These are phyloP conservation scores for Ctenicera cuprea DNA, from an alignment of 2,888 invertebrate genomes.

Conservation along the genomic window DNA sequence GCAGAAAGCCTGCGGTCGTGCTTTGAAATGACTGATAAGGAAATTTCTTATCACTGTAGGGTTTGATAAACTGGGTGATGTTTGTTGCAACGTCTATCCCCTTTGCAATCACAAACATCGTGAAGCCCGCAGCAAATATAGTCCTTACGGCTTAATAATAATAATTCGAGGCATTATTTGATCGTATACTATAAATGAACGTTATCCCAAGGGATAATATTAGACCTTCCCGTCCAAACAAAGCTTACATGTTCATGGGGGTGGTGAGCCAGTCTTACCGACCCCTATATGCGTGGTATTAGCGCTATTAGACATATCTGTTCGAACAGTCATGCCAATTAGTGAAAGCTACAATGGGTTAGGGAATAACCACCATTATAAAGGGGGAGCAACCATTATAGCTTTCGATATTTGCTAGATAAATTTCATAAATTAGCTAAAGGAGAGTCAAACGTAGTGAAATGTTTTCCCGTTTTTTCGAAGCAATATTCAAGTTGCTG, in stretches of 20 bases:
- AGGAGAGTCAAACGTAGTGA: neutral
- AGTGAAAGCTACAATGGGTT: constrained; percentile 54
- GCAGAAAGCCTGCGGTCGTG: no score
- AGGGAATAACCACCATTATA: constrained; percentile 39
- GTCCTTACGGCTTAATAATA: constrained; percentile 48
- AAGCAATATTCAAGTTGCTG: neutral
- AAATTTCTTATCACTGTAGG: neutral
- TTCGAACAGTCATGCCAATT: constrained; percentile 69
- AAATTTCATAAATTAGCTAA: constrained; percentile 8
- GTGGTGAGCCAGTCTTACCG: constrained; percentile 36
- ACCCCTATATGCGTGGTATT: constrained; percentile 61
- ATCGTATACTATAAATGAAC: constrained; percentile 65
- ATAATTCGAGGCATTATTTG: constrained; percentile 54
- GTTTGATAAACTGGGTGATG: neutral
- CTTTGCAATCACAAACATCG: constrained; percentile 26
- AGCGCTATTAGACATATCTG: constrained; percentile 69
- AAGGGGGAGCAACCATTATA: constrained; percentile 40
- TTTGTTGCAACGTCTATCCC: constrained; percentile 28
- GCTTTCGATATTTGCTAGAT: constrained; percentile 18
- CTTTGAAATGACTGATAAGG: neutral
- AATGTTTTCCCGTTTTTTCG: neutral
- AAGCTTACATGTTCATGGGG: constrained; percentile 65
- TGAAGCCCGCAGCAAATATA: constrained; percentile 38
- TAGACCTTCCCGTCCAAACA: constrained; percentile 68
- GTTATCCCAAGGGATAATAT: constrained; percentile 68